Percentiles rank a stretch among this genome's conserved stretches.
Conservation (phyloP, 2,113 vertebrate genomes). For the Ochotona curzoniae region DNA sequence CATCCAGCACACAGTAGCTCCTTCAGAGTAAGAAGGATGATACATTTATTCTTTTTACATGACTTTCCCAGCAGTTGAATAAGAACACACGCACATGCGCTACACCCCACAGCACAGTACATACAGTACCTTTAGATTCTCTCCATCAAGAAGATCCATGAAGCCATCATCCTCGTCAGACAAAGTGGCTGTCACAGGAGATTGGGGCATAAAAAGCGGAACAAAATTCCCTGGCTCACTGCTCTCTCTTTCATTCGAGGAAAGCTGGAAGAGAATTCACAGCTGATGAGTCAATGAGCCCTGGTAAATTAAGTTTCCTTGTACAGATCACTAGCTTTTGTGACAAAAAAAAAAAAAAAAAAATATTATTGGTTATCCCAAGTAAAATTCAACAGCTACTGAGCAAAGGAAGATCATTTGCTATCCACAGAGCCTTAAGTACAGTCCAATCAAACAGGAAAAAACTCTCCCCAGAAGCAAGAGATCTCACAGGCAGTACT, state of each 20-base stretch:
- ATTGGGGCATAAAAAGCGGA: conserved; percentile 85
- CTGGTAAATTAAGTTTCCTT: neutral
- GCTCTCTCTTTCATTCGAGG: conserved; percentile 41
- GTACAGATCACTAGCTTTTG: neutral
- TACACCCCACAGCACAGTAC: no score
- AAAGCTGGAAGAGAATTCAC: conserved; percentile 73
- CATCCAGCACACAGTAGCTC: neutral
- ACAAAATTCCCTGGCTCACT: conserved; percentile 55
- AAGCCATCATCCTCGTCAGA: conserved; percentile 94
- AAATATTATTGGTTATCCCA: neutral
- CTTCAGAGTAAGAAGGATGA: neutral
- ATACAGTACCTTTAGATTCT: conserved; percentile 84
- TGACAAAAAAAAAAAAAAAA: no score
- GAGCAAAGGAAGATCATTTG: conserved; percentile 1
- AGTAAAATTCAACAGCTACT: conserved; percentile 21
- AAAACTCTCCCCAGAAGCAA: neutral
- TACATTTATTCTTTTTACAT: neutral
- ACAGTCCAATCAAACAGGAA: neutral
- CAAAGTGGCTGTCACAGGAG: conserved; percentile 84
- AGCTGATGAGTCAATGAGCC: neutral
- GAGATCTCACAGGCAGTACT: neutral
- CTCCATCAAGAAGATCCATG: conserved; percentile 91
- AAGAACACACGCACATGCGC: neutral
- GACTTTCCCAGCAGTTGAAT: neutral
- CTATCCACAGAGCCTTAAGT: neutral